Evolutionary conservation across 2,113 vertebrate species (phyloP), one percentile per base, ranked within the genome.

Genomic region (Eleginops maclovinus): DNA sequence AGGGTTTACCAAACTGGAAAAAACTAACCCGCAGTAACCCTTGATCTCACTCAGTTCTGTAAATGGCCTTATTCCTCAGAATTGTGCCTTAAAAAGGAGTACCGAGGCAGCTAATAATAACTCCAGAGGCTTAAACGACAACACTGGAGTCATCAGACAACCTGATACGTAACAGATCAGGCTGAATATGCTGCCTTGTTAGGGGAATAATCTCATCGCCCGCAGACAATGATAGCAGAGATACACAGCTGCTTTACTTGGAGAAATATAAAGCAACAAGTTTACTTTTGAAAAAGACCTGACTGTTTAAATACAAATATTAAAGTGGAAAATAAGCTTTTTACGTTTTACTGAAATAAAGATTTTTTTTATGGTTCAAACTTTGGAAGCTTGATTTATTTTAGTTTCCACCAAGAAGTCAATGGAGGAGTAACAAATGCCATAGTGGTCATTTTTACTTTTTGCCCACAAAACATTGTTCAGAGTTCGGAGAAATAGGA

Each of bases 11-110:
- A 84, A 87, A 69, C 61, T 88, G 84, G 85, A 90, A 91, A 91
- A 83, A 86, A 87, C 59, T 78, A 84, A 86, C 87, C 67, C 1
- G 24, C 46, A 0, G 10, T 90, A 84, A 88, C 87, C 80, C 80
- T 88, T 89, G 83, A 89, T 86, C 85, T 76, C 17, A 1, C 87
- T 74, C 75, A 59, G 71, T 64, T 85, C 88, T 90, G 72, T 81
- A 91, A 88, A 91, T 71, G 85, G 86, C 89, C 67, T 78, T 77
- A 83, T 87, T 92, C 66, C 62, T 72, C 6, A 77, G 60, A 69
- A 89, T 40, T 75, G 79, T 89, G 88, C 82, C 92, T 94, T 92
- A 92, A 92, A 93, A 94, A 93, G 94, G 93, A 89, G 83, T 75
- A 81, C 53, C n/a, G 75, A 85, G 70, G 77, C 67, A 54, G 79